phyloP scores from a whole-genome alignment of 2,888 invertebrate species.

The Erebia epiphron region DNA sequence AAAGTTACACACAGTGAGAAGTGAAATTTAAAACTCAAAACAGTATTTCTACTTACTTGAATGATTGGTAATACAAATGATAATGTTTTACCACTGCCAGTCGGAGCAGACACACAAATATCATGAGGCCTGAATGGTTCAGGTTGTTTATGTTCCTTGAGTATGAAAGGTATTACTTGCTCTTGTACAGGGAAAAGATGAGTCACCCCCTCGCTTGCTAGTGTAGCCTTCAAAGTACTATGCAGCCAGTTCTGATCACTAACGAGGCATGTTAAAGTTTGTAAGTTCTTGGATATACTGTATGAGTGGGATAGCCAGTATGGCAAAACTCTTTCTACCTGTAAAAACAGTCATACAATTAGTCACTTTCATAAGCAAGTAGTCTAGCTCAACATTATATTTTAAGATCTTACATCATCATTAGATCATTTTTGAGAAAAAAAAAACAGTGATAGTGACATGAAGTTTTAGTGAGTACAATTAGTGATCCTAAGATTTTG shows the following conservation, averaged over 20 bases:
- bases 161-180: constrained; percentile 89
- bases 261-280: constrained; percentile 77
- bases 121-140: constrained; percentile 90
- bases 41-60: constrained; percentile 78
- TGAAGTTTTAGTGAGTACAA: too few species aligned
- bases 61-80: constrained; percentile 96
- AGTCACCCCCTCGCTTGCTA: constrained; percentile 87
- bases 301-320: constrained; percentile 93
- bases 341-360: constrained; percentile 44
- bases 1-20: too few species aligned
- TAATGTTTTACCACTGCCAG: constrained; percentile 98
- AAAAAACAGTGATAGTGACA: too few species aligned
- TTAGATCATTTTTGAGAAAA: too few species aligned
- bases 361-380: too few species aligned
- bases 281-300: constrained; percentile 88
- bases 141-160: constrained; percentile 84
- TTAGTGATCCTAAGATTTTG: too few species aligned
- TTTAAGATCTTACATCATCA: too few species aligned
- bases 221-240: constrained; percentile 81
- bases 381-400: too few species aligned
- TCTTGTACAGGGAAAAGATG: constrained; percentile 94
- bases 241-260: constrained; percentile 86
- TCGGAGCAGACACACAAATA: constrained; percentile 97
- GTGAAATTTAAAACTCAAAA: neutral
- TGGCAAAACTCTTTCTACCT: constrained; percentile 91